Conservation (phyloP, 2,888 invertebrate genomes). For the Eupithecia subumbrata region DNA sequence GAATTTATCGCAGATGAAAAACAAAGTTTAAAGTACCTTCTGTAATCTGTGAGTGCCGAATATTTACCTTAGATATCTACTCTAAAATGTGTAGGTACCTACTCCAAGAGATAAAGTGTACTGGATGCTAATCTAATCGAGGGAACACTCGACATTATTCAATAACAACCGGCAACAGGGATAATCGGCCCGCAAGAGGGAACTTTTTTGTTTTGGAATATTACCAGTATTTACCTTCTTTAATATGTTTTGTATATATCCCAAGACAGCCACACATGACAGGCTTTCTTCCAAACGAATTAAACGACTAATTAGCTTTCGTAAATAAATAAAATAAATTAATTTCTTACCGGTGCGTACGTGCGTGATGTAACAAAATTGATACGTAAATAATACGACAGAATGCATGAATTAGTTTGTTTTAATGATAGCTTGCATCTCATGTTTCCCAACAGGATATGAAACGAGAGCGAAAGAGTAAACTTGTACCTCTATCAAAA, state of each 20-base stretch:
- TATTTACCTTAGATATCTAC: neutral
- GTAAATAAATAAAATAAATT: slow-evolving; percentile 14
- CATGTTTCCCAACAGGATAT: neutral
- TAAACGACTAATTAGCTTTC: neutral
- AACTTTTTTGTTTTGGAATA: neutral
- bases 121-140: neutral
- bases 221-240: neutral
- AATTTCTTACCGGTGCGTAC: slow-evolving; percentile 16
- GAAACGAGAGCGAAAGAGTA: neutral
- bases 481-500: neutral
- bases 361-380: slow-evolving; percentile 33
- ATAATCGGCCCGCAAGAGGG: neutral
- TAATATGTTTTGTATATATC: neutral
- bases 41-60: too few species aligned
- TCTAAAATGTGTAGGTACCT: neutral
- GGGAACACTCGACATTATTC: neutral
- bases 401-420: neutral
- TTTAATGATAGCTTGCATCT: neutral
- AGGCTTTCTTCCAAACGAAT: neutral
- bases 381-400: neutral
- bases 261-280: neutral
- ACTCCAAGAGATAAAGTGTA: neutral
- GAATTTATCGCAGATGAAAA: slow-evolving; percentile 2
- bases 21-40: neutral
- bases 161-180: neutral